Conservation (phyloP, 2,888 invertebrate genomes). For the Tiliacea aurago region DNA sequence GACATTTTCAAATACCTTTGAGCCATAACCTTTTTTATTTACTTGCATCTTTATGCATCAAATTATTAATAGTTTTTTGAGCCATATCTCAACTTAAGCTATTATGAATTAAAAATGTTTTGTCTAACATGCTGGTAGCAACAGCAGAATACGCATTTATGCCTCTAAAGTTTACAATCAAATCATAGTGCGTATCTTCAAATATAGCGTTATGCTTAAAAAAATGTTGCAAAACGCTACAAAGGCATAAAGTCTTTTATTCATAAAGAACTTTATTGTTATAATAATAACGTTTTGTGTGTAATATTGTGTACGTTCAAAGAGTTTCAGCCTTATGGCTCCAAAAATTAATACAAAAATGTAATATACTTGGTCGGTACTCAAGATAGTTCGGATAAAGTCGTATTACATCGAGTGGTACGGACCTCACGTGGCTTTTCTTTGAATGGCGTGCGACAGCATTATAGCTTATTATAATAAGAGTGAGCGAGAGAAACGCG, state of each 20-base stretch:
- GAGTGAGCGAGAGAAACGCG: slow-evolving; percentile 5
- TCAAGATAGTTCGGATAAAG: slow-evolving; percentile 3
- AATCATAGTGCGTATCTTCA: slow-evolving; percentile 8
- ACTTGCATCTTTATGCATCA: slow-evolving; percentile 5
- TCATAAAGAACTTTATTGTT: too few relatives aligned
- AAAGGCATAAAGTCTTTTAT: neutral
- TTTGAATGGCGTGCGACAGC: slow-evolving; percentile 4
- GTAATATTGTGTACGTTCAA: slow-evolving; percentile 9
- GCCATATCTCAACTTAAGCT: neutral
- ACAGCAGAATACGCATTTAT: slow-evolving; percentile 10
- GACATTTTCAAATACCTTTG: neutral
- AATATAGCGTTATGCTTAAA: slow-evolving; percentile 5
- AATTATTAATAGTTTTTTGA: slow-evolving; percentile 2
- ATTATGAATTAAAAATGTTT: slow-evolving; percentile 13
- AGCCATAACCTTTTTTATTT: slow-evolving; percentile 8
- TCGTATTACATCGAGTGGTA: slow-evolving; percentile 1
- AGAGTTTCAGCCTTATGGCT: slow-evolving; percentile 12
- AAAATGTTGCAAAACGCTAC: slow-evolving; percentile 3
- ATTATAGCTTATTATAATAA: neutral
- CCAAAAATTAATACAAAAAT: slow-evolving; percentile 18
- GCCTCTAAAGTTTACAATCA: slow-evolving; percentile 8
- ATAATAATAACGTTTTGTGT: neutral
- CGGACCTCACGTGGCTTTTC: slow-evolving; percentile 2
- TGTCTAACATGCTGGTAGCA: neutral
- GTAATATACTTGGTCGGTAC: slow-evolving; percentile 14